Conservation (phyloP, 92 coral and sea anemone genomes). For the Meandrina meandrites region DNA sequence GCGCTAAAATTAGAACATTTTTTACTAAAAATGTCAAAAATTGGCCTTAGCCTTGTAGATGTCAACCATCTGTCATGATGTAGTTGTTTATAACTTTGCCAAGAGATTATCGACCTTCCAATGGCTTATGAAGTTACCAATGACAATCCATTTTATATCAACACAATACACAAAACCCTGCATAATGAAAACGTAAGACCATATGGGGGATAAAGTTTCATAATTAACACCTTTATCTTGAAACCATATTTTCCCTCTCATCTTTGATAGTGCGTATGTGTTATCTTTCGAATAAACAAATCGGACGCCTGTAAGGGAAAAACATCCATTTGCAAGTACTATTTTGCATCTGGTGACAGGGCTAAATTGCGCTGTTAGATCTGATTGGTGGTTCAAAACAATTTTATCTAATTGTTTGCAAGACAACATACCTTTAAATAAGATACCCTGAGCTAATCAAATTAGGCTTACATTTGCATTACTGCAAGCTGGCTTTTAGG, state of each 20-base stretch:
- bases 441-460: neutral
- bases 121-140: conserved; percentile 14
- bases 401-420: conserved; percentile 7
- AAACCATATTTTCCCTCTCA: conserved; percentile 3
- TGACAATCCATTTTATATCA: neutral
- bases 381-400: neutral
- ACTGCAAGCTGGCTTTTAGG: neutral
- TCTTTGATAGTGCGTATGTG: neutral
- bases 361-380: neutral
- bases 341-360: neutral
- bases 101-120: neutral
- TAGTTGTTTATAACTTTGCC: neutral
- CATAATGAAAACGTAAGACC: conserved; percentile 3
- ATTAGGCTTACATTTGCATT: neutral
- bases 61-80: neutral
- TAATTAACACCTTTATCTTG: neutral
- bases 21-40: neutral
- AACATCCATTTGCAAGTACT: neutral
- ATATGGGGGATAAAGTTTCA: neutral
- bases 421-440: neutral
- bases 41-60: neutral
- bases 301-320: neutral
- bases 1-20: neutral
- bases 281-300: neutral
- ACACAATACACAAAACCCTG: neutral